Percentiles rank a stretch among this genome's conserved stretches.
Conservation (phyloP, 2,113 vertebrate genomes). For the Nipponia nippon region DNA sequence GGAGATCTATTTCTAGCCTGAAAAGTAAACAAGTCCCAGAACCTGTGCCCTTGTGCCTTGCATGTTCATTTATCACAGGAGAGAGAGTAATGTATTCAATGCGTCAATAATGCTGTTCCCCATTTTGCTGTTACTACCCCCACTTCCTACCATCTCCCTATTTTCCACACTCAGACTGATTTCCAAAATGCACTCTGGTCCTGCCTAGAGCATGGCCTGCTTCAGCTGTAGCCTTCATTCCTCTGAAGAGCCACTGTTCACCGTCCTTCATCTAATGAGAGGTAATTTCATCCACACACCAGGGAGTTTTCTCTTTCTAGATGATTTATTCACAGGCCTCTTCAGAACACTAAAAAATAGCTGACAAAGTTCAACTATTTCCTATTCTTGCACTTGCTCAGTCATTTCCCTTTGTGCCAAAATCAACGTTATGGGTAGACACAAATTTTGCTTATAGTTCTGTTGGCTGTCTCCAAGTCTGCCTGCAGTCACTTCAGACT, state of each 20-base stretch:
- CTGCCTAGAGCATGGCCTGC: not conserved
- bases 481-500: not conserved
- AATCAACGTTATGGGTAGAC: not conserved
- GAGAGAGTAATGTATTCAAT: not conserved
- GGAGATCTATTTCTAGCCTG: not conserved
- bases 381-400: not conserved
- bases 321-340: not conserved
- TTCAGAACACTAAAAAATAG: not conserved
- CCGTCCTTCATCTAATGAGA: not conserved
- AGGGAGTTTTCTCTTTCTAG: not conserved
- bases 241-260: not conserved
- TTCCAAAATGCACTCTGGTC: not conserved
- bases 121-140: not conserved
- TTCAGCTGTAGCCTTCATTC: not conserved
- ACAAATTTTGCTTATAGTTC: constrained; percentile 6
- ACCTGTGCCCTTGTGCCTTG: not conserved
- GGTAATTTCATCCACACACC: not conserved
- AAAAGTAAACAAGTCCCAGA: not conserved
- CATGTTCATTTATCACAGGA: not conserved
- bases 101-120: not conserved
- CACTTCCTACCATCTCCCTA: not conserved
- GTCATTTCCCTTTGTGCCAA: not conserved
- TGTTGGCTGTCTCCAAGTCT: not conserved
- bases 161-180: not conserved
- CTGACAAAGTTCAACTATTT: not conserved